These are phyloP conservation scores for Brenthis hecate DNA, from an alignment of 2,888 invertebrate genomes.

Conservation along the genomic window DNA sequence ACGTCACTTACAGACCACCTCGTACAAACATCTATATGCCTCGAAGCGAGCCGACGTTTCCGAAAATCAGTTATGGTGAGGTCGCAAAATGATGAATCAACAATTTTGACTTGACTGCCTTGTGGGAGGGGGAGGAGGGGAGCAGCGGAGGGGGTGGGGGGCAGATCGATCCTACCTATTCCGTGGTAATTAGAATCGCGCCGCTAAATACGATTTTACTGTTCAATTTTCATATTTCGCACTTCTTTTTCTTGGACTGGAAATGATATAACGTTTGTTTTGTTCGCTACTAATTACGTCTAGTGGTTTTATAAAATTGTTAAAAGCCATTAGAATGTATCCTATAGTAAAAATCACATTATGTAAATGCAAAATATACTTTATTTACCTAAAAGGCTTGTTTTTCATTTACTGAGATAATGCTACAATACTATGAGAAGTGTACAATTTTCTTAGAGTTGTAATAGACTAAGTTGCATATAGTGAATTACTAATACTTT, in stretches of 20 bases:
- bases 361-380: no score
- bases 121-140: constrained; percentile 47
- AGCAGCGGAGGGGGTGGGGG: constrained; percentile 47
- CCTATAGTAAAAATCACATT: no score
- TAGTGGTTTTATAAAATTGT: not conserved
- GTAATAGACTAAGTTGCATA: no score
- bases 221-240: constrained; percentile 22
- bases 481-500: no score
- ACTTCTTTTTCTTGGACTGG: constrained; percentile 9
- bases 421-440: no score
- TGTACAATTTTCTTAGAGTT: no score
- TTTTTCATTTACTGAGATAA: no score
- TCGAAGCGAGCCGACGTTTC: constrained; percentile 34
- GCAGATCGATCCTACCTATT: constrained; percentile 80
- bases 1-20: constrained; percentile 12
- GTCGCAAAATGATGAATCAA: constrained; percentile 51
- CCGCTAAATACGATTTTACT: constrained; percentile 40
- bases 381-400: no score
- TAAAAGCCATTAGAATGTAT: not conserved
- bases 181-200: constrained; percentile 78
- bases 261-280: constrained; percentile 10
- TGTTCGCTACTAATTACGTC: not conserved
- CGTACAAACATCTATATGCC: constrained; percentile 29
- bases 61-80: constrained; percentile 47
- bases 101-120: constrained; percentile 55